These are phyloP conservation scores for Thaumatotibia leucotreta DNA, from an alignment of 1,140 invertebrate genomes.

Conservation along the genomic window DNA sequence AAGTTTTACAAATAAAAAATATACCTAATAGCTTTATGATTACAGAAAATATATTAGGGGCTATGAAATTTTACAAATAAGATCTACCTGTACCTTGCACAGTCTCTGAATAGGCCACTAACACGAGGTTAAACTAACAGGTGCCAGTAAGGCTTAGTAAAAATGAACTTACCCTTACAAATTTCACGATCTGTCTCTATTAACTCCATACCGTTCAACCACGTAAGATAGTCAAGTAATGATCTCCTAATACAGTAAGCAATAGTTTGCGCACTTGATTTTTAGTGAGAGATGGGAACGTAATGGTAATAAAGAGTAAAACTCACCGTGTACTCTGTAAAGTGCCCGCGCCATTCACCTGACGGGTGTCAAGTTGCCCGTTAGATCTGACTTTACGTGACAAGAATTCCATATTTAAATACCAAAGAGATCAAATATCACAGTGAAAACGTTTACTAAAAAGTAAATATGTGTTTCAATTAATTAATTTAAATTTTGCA, in stretches of 20 bases:
- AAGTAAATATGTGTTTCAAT: slow-evolving; percentile 49
- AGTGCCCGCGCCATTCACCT: slow-evolving; percentile 49
- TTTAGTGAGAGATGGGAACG: neutral
- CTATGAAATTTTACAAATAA: too few relatives aligned
- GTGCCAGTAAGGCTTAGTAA: neutral
- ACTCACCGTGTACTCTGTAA: slow-evolving; percentile 49
- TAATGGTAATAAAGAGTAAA: slow-evolving; percentile 14
- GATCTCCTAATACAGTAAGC: neutral
- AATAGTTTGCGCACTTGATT: neutral
- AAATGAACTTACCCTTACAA: neutral
- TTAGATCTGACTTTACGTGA: slow-evolving; percentile 52
- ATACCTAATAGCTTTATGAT: too few relatives aligned
- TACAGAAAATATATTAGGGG: too few relatives aligned
- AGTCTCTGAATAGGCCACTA: too few relatives aligned
- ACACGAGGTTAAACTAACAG: too few relatives aligned
- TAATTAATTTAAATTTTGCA: slow-evolving; percentile 16
- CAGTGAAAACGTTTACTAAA: slow-evolving; percentile 21
- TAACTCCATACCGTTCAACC: neutral
- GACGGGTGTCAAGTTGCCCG: slow-evolving; percentile 48
- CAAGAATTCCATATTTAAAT: slow-evolving; percentile 59
- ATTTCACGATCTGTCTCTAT: neutral
- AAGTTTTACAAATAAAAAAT: too few relatives aligned
- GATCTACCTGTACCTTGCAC: too few relatives aligned
- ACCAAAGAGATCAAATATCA: slow-evolving; percentile 27
- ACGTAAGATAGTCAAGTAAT: neutral